Evolutionary conservation across 2,888 invertebrate species (phyloP).

Genomic region (Geophilus truncorum): DNA sequence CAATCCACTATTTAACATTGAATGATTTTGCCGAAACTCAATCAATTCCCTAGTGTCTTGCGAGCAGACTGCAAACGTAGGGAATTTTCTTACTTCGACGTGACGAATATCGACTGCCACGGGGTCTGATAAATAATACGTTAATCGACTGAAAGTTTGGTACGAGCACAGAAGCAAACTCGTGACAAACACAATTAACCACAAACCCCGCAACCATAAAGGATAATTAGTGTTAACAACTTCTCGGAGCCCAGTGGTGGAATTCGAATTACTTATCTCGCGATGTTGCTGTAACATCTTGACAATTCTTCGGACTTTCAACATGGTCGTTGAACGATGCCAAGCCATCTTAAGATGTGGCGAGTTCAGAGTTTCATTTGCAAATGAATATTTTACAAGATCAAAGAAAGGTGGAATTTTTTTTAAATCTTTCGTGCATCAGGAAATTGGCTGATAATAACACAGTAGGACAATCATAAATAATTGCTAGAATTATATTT

Average conservation of each 20-base stretch:
- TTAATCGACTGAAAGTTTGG: background rate
- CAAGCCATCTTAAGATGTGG: no score
- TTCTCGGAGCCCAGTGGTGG: background rate
- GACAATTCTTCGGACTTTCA: background rate
- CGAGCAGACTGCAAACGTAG: background rate
- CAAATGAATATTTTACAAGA: background rate
- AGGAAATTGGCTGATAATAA: background rate
- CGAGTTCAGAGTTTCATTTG: no score
- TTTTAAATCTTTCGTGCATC: background rate
- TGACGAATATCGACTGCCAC: constrained; percentile 4
- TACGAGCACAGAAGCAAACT: background rate
- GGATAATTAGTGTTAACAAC: background rate
- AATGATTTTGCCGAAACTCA: background rate
- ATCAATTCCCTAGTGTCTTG: constrained; percentile 2
- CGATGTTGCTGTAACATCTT: background rate
- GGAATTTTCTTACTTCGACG: background rate
- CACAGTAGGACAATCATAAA: background rate
- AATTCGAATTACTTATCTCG: background rate
- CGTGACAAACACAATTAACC: background rate
- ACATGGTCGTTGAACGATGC: background rate
- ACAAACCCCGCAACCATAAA: background rate
- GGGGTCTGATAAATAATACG: background rate
- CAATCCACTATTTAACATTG: background rate
- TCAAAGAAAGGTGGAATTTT: background rate
- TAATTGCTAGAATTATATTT: background rate